Base-by-base conservation (phyloP, 2,888 invertebrate species). In the Diarsia mendica region DNA sequence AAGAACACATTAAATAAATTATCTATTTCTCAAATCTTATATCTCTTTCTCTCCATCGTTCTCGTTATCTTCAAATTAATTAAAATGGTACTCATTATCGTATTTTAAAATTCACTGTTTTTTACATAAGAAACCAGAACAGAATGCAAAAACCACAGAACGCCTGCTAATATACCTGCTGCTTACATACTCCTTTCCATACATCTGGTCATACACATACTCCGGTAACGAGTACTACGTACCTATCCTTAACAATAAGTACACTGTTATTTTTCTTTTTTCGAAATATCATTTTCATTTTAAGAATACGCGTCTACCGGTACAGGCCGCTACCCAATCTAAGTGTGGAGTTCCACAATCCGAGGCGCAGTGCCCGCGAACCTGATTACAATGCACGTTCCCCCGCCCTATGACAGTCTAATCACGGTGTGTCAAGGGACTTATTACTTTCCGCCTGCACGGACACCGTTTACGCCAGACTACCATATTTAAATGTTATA, bases 341-440 rank as follows among this genome's bases (percentile, higher is more conserved):
- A 74, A 86, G 85, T 86, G 84, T 85, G 78, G 76, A 87, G 86
- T 86, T 80, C 84, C 83, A 87, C 88, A 90, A 89, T 90, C 86
- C 87, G 84, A 87, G 83, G 81, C 84, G 82, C 86, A 82, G 58
- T 86, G 85, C 85, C 87, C 88, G 88, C 84, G 87, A 90, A 90
- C 88, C 88, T 90, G 91, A 93, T 93, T 92, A 94, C 92, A 92
- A 92, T 92, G 90, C 89, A 89, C 85, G 88, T 85, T 90, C 89
- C 89, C 88, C 85, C 88, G 86, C 81, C 87, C 91, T 90, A 90
- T 93, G 94, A 94, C 94, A 93, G 93, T 88, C 93, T 94, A 94
- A 95, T 94, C 93, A 94, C 90, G 86, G 89, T 88, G 87, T 91
- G 92, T 91, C 93, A 91, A 85, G 90, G 91, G 91, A 91, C 90